These are phyloP conservation scores for Echeneis naucrates DNA, from an alignment of 2,797 vertebrate genomes.

Conservation along the genomic window DNA sequence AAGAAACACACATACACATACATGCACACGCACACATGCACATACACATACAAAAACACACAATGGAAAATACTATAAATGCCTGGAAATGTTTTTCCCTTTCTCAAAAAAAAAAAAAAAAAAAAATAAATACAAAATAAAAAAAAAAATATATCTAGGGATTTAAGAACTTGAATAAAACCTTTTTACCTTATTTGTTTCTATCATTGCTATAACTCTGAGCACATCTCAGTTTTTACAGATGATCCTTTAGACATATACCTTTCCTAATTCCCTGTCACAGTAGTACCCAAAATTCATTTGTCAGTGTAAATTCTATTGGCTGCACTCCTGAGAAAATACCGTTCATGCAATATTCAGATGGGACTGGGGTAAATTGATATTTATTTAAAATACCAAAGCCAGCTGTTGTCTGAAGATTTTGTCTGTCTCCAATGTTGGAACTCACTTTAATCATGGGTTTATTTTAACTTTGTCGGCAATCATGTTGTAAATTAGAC, in stretches of 20 bases:
- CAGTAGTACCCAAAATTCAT: slow-evolving; percentile 1
- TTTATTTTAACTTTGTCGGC: slow-evolving; percentile 70
- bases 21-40: slow-evolving; percentile 20
- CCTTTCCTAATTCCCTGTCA: slow-evolving; percentile 10
- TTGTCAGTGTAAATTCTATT: slow-evolving; percentile 39
- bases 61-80: not conserved
- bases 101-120: too few relatives aligned
- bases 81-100: slow-evolving; percentile 7
- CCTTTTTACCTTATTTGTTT: not conserved
- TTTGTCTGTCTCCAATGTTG: slow-evolving; percentile 53
- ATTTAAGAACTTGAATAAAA: not conserved
- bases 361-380: slow-evolving; percentile 42
- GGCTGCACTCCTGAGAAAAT: slow-evolving; percentile 36
- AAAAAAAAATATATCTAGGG: too few relatives aligned
- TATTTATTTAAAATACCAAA: slow-evolving; percentile 46
- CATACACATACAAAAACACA: slow-evolving; percentile 27
- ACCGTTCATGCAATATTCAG: slow-evolving; percentile 24
- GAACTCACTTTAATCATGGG: slow-evolving; percentile 70
- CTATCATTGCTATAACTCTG: not conserved
- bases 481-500: slow-evolving; percentile 62
- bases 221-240: not conserved
- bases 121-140: too few relatives aligned
- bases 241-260: slow-evolving; percentile 26
- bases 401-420: slow-evolving; percentile 69
- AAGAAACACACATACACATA: slow-evolving; percentile 50